phyloP scores from a whole-genome alignment of 2,113 vertebrate species.

The Pelobates fuscus region DNA sequence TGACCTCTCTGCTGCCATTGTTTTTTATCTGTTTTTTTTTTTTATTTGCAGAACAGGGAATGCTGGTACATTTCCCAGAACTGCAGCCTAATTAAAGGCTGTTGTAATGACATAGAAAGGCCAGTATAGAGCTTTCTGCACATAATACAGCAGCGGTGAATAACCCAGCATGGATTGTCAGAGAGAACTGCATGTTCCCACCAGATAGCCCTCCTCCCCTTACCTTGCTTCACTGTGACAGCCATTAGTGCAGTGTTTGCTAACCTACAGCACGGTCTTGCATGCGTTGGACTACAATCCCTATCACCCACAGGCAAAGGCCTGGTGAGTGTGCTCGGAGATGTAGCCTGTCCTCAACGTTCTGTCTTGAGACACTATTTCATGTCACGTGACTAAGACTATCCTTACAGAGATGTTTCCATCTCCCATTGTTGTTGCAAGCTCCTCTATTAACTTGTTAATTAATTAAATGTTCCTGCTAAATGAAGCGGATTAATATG shows the following conservation, averaged over 20 bases:
- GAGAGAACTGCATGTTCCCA: neutral
- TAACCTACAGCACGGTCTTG: neutral
- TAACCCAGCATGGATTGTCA: neutral
- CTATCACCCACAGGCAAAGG: neutral
- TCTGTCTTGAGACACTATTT: no score
- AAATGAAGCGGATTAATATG: no score
- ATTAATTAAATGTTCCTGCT: no score
- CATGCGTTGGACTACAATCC: neutral
- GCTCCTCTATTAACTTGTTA: no score
- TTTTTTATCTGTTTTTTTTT: no score
- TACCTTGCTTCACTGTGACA: neutral
- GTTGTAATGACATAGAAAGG: neutral
- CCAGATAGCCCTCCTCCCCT: neutral
- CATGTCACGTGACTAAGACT: no score
- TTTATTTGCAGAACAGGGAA: neutral
- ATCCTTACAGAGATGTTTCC: no score
- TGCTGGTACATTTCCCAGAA: neutral
- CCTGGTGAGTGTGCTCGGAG: neutral
- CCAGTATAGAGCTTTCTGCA: neutral
- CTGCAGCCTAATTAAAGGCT: neutral
- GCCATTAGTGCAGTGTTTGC: neutral
- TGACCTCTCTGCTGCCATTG: neutral
- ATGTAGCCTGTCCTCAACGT: neutral
- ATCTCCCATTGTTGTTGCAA: no score
- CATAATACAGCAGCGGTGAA: neutral